Evolutionary conservation across 2,797 vertebrate species (phyloP).

Genomic region (Sternarchorhynchus goeldii): DNA sequence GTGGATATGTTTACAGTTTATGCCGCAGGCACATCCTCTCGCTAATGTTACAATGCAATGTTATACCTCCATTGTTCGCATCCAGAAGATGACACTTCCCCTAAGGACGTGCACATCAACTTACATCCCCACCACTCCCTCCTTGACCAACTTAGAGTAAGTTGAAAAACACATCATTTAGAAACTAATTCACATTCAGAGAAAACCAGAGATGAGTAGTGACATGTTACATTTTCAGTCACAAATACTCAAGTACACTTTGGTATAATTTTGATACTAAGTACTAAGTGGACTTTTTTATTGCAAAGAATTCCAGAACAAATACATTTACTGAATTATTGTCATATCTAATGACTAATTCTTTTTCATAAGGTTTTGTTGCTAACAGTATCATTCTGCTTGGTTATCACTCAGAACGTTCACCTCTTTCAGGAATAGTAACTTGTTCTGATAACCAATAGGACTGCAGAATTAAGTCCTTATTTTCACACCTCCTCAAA

Average conservation of each 20-base stretch:
- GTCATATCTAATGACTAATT: too few species aligned
- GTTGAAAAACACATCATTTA: constrained; percentile 11
- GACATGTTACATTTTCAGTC: not conserved
- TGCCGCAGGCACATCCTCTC: constrained; percentile 60
- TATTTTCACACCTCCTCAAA: too few species aligned
- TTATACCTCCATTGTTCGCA: constrained; percentile 59
- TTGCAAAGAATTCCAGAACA: not conserved
- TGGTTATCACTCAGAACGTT: too few species aligned
- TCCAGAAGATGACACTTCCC: constrained; percentile 60
- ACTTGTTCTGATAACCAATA: too few species aligned
- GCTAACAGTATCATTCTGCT: too few species aligned
- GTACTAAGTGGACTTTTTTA: not conserved
- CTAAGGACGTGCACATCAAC: constrained; percentile 55
- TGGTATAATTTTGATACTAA: too few species aligned
- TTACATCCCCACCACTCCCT: constrained; percentile 45
- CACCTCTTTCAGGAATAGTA: too few species aligned
- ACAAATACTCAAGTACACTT: not conserved
- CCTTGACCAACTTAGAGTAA: constrained; percentile 19
- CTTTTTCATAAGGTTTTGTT: too few species aligned
- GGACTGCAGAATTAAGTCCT: too few species aligned
- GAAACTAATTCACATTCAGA: not conserved
- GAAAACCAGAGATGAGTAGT: not conserved
- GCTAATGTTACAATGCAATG: constrained; percentile 61
- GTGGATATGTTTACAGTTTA: constrained; percentile 60
- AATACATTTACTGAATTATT: too few species aligned